A percentile compares a stretch with the other conserved stretches of the same genome.
Evolutionary conservation across 2,888 invertebrate genomes (phyloP).

Genomic region (Trachelus stipa): DNA sequence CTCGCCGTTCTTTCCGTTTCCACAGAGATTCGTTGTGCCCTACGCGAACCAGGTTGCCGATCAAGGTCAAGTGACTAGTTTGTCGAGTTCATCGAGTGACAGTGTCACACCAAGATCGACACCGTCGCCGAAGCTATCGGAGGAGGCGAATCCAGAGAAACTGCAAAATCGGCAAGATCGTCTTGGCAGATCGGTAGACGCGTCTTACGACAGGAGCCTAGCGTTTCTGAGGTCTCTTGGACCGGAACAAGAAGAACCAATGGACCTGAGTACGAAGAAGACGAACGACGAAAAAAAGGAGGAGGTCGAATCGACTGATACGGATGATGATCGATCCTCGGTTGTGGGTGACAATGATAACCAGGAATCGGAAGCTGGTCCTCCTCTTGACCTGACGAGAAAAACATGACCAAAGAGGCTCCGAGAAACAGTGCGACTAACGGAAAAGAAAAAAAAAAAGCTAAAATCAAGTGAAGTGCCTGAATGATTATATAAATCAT

Average conservation of each 20-base stretch:
- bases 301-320: constrained; percentile 15
- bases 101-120: constrained; percentile 58
- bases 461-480: not conserved
- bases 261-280: constrained; percentile 84
- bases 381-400: constrained; percentile 59
- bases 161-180: constrained; percentile 11
- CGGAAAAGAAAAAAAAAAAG: not conserved
- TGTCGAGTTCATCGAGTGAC: constrained; percentile 58
- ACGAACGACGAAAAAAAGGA: constrained; percentile 50
- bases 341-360: constrained; percentile 43
- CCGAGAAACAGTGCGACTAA: constrained; percentile 11
- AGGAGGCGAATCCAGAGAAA: constrained; percentile 20
- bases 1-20: constrained; percentile 58
- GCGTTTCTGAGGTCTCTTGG: constrained; percentile 60
- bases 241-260: constrained; percentile 79
- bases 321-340: constrained; percentile 38
- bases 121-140: constrained; percentile 51
- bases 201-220: constrained; percentile 51
- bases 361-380: constrained; percentile 45
- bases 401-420: constrained; percentile 55
- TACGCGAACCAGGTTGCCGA: constrained; percentile 54
- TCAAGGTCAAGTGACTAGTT: constrained; percentile 45
- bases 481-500: not conserved
- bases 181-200: constrained; percentile 10
- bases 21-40: constrained; percentile 56